Percentiles rank a stretch among this genome's conserved stretches.
Conservation (phyloP, 35 echinoderm and acorn worm species). For the Nesometra sesokonis region DNA sequence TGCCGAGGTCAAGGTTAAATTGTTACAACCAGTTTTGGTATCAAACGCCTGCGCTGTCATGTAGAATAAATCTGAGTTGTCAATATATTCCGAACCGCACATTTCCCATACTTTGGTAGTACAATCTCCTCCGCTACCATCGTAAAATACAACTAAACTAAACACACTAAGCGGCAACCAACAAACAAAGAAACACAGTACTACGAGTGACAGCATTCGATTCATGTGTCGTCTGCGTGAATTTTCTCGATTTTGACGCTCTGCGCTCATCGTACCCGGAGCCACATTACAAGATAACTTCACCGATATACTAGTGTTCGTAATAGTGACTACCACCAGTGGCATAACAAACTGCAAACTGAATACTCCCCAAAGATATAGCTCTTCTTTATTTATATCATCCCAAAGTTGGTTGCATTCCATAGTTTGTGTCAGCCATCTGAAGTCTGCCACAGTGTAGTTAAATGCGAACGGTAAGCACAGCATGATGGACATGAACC, state of each 20-base stretch:
- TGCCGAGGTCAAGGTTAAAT: background rate
- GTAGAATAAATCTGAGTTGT: background rate
- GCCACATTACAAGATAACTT: slow-evolving; percentile 65
- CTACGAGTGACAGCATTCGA: slow-evolving; percentile 80
- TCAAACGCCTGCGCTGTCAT: background rate
- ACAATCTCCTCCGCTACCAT: background rate
- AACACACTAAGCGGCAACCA: slow-evolving; percentile 74
- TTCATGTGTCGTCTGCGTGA: slow-evolving; percentile 55
- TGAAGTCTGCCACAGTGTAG: slow-evolving; percentile 29
- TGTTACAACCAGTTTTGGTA: background rate
- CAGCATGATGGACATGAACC: slow-evolving; percentile 52
- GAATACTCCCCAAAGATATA: slow-evolving; percentile 58
- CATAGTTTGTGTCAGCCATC: background rate
- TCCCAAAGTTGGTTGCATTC: slow-evolving; percentile 32
- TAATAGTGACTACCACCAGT: slow-evolving; percentile 47
- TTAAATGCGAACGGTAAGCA: slow-evolving; percentile 44
- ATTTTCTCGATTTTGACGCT: slow-evolving; percentile 65
- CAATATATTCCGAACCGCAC: background rate
- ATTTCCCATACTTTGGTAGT: background rate
- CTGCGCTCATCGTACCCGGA: slow-evolving; percentile 51
- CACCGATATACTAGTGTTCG: slow-evolving; percentile 59
- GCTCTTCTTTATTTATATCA: background rate
- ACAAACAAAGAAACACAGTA: slow-evolving; percentile 68
- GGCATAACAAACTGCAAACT: slow-evolving; percentile 74
- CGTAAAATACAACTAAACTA: background rate